Base-by-base conservation (phyloP, 2,888 invertebrate genomes). In the Aethes cnicana region DNA sequence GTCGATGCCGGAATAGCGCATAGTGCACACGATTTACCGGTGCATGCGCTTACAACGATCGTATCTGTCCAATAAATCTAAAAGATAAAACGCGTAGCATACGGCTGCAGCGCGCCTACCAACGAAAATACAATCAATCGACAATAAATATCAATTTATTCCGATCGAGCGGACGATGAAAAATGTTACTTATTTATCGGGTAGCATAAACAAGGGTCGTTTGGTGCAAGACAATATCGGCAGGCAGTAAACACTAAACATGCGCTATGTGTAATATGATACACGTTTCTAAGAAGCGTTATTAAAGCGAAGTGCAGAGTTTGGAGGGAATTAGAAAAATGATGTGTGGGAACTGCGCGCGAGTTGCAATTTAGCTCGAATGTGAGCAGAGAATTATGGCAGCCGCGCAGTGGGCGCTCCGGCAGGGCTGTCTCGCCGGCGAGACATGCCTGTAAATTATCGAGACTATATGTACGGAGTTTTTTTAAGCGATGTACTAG, bases 21-120 rank as follows among this genome's bases (percentile, higher is more conserved):
- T 69, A 74, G 67, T 62, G 71, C 69, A 74, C 74, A 73, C 72
- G 72, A 74, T 74, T 74, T 69, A 73, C 72, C 71, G 68, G 68
- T 62, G 69, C 69, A 74, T 75, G 77, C 73, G 72, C 77, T 76
- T 74, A 76, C 76, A 72, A 62, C 74, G 85, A 85, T 85, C 64
- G 70, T 82, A 87, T 88, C 87, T 77, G 68, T 64, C 74, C 74
- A 85, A 87, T 87, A 88, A 86, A 86, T 88, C 79, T 80, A 74
- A 67, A 74, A 84, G 84, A 86, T 86, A 82, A 67, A 71, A 67
- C 68, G 69, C 64, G 61, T 66, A 64, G 63, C 64, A 54, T 50
- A 53, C 52, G 56, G 49, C 49, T 35, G 35, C 39, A 20, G 59
- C 62, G 59, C 62, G 69, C 63, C 60, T 62, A 65, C 64, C 64